A percentile compares a stretch with the other conserved stretches of the same genome.
These are phyloP conservation scores for Hypanus sabinus DNA, from an alignment of 2,113 vertebrate species.

Conservation along the genomic window DNA sequence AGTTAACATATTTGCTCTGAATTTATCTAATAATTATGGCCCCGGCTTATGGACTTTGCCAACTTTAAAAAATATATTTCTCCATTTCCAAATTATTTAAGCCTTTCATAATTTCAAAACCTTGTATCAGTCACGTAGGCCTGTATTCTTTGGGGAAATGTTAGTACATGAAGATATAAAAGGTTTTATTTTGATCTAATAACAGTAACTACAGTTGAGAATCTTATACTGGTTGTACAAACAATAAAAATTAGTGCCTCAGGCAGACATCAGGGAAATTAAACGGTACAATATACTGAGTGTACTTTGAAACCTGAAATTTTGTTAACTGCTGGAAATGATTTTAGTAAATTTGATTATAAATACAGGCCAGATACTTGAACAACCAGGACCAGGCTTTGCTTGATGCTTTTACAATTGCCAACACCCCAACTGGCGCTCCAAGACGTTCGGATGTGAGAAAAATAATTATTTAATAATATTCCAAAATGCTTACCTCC, in stretches of 20 bases:
- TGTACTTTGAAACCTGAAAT: too few relatives aligned
- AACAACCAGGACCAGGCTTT: background rate
- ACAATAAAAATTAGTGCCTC: background rate
- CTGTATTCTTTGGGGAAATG: background rate
- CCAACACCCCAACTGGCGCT: background rate
- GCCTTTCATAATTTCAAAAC: background rate
- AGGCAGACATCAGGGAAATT: too few relatives aligned
- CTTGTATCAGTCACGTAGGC: background rate
- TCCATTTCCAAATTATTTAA: background rate
- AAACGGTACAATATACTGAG: too few relatives aligned
- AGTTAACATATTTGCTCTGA: too few relatives aligned
- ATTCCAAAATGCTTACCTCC: slow-evolving; percentile 40
- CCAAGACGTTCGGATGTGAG: background rate
- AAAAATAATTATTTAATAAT: background rate
- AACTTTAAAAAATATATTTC: background rate
- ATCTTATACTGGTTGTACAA: background rate
- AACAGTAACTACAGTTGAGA: background rate
- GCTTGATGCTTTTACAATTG: background rate
- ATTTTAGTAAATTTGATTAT: background rate
- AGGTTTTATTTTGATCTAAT: background rate
- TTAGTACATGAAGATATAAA: background rate
- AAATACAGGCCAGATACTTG: background rate
- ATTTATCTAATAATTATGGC: too few relatives aligned
- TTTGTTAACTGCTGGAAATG: too few relatives aligned
- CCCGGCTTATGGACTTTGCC: too few relatives aligned